Evolutionary conservation across 2,888 invertebrate species (phyloP), one percentile per base, ranked within the genome.

Genomic region (Amiota minor): DNA sequence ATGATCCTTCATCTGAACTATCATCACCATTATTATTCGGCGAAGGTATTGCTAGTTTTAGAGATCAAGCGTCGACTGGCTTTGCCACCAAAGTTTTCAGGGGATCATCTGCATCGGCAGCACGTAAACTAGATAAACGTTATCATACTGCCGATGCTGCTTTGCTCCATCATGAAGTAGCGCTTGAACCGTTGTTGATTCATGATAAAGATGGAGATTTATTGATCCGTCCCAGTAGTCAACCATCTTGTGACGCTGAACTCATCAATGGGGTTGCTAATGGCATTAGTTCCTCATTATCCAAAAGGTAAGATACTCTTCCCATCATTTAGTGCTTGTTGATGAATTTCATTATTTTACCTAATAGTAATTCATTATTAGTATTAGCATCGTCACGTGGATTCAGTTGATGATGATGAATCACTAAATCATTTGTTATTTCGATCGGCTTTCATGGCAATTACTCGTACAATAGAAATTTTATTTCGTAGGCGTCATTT

Each of bases 11-110:
- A 59, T 59, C 18, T 18, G 12, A 9, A 35, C 35, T 59, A 20
- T 20, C 59, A 18, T 59, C 11, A 59, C 20, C 20, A 18, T 20
- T 59, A 23, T 20, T 80, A 61, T 74, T 74, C 50, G 81, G 77
- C 20, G 74, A 78, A 70, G 79, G 81, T 1, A 77, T 1, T 81
- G 6, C 18, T 76, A 8, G 10, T 76, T 46, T 59, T 73, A 1
- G 71, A 76, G 1, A 55, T 78, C 6, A 74, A 70, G 23, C 71
- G 75, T 35, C 74, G 56, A 12, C 71, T 75, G 35, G 67, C 77
- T 74, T 76, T 50, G 76, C 68, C 65, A 78, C 56, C 71, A 80
- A 79, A 73, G 16, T 59, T 74, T 2, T 49, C 23, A 18, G 74
- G 74, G 50, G 50, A 68, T 50, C 67, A 68, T 23, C 67, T 9